Evolutionary conservation across 2,113 vertebrate genomes (phyloP).

Genomic region (Chamaea fasciata): DNA sequence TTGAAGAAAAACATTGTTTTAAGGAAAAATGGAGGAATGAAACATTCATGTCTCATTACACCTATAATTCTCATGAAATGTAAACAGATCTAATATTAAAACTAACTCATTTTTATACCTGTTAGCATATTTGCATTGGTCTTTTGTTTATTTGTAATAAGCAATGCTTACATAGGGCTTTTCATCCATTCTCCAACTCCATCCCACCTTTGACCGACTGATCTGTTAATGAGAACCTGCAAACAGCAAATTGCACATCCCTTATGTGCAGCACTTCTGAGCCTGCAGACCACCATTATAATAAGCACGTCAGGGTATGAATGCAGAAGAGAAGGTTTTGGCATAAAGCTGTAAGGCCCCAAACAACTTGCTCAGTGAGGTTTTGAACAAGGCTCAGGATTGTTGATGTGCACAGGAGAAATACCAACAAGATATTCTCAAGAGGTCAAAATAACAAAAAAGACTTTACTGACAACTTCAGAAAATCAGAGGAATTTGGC

Average conservation of each 20-base stretch:
- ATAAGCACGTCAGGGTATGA: background rate
- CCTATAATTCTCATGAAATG: background rate
- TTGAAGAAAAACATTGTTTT: background rate
- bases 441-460: too few relatives aligned
- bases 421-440: too few relatives aligned
- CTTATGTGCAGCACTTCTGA: background rate
- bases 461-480: too few relatives aligned
- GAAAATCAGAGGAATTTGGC: too few relatives aligned
- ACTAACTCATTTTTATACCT: background rate
- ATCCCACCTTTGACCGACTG: background rate
- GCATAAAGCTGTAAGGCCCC: too few relatives aligned
- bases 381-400: background rate
- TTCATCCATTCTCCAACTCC: background rate
- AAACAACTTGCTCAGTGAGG: background rate
- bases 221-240: background rate
- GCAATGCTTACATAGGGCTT: background rate
- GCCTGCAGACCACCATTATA: background rate
- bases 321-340: background rate
- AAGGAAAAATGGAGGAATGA: background rate
- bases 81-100: background rate
- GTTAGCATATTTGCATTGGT: background rate
- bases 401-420: background rate
- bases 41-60: background rate
- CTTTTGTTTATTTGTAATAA: background rate
- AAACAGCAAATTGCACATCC: background rate